Percentiles rank a stretch among this genome's conserved stretches.
These are phyloP conservation scores for Hycleus phaleratus DNA, from an alignment of 1,140 invertebrate genomes.

Conservation along the genomic window DNA sequence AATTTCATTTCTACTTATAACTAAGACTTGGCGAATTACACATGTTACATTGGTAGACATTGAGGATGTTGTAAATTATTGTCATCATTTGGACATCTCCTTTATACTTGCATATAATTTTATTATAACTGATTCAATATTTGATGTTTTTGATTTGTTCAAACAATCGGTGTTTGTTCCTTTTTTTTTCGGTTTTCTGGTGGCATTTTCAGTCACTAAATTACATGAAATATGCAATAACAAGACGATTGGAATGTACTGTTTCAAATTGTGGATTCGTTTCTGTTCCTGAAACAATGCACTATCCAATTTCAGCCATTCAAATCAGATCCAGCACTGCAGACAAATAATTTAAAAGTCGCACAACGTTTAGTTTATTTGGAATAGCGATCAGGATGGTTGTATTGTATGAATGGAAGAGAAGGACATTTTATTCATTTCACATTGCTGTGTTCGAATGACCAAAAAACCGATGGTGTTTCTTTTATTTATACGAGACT, in stretches of 20 bases:
- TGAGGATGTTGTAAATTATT: conserved; percentile 15
- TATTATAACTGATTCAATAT: too few species aligned
- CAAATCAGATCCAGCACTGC: conserved; percentile 17
- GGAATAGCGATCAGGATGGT: conserved; percentile 6
- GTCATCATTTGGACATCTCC: neutral
- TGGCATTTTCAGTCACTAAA: too few species aligned
- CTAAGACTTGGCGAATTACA: conserved; percentile 11
- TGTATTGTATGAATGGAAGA: conserved; percentile 10
- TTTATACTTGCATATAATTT: too few species aligned
- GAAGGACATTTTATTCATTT: conserved; percentile 11
- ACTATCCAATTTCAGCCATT: conserved; percentile 11
- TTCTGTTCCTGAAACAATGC: conserved; percentile 17
- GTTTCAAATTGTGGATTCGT: conserved; percentile 14
- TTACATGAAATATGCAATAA: conserved; percentile 4
- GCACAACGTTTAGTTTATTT: conserved; percentile 22
- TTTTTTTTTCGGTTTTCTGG: too few species aligned
- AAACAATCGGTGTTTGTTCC: too few species aligned
- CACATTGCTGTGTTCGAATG: conserved; percentile 8
- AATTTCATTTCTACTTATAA: conserved; percentile 20
- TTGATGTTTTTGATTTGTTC: too few species aligned
- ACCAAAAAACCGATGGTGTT: conserved; percentile 28
- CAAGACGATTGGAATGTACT: conserved; percentile 17
- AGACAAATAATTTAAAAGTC: conserved; percentile 28
- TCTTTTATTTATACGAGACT: conserved; percentile 35
- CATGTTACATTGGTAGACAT: conserved; percentile 10